A percentile compares a stretch with the other conserved stretches of the same genome.
Conservation (phyloP, 2,888 invertebrate species). For the Crossocerus cetratus region DNA sequence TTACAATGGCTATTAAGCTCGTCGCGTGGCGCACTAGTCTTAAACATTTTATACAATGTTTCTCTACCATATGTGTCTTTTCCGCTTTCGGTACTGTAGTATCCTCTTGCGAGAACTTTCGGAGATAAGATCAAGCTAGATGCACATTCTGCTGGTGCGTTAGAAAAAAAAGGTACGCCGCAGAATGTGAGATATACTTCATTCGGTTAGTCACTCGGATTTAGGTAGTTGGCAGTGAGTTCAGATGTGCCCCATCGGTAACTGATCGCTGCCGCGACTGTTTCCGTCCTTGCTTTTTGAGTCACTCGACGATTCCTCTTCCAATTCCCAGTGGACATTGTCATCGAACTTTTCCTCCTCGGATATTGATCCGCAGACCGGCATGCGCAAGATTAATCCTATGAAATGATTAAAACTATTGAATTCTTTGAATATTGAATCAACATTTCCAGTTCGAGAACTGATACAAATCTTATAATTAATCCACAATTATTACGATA, state of each 20-base stretch:
- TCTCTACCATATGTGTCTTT: too few species aligned
- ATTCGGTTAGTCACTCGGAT: neutral
- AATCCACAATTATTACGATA: too few species aligned
- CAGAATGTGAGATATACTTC: too few species aligned
- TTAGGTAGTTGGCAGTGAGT: neutral
- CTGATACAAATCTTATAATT: neutral
- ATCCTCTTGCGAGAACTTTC: too few species aligned
- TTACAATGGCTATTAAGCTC: too few species aligned
- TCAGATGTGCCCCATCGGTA: slow-evolving; percentile 71
- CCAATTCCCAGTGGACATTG: slow-evolving; percentile 74
- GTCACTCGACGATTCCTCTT: slow-evolving; percentile 69
- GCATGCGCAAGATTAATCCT: slow-evolving; percentile 71
- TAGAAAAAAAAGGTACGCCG: too few species aligned
- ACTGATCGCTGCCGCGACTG: slow-evolving; percentile 59
- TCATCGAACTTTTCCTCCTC: slow-evolving; percentile 76
- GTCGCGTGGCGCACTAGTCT: too few species aligned
- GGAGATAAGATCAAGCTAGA: too few species aligned
- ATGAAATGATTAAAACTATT: slow-evolving; percentile 3
- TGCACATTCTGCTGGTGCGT: too few species aligned
- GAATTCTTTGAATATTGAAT: neutral
- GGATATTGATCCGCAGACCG: slow-evolving; percentile 70
- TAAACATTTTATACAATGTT: too few species aligned
- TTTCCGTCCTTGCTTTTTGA: slow-evolving; percentile 60
- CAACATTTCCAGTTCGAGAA: neutral
- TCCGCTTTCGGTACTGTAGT: too few species aligned